These are phyloP conservation scores for Hetaerina americana DNA, from an alignment of 1,140 invertebrate species.

Conservation along the genomic window DNA sequence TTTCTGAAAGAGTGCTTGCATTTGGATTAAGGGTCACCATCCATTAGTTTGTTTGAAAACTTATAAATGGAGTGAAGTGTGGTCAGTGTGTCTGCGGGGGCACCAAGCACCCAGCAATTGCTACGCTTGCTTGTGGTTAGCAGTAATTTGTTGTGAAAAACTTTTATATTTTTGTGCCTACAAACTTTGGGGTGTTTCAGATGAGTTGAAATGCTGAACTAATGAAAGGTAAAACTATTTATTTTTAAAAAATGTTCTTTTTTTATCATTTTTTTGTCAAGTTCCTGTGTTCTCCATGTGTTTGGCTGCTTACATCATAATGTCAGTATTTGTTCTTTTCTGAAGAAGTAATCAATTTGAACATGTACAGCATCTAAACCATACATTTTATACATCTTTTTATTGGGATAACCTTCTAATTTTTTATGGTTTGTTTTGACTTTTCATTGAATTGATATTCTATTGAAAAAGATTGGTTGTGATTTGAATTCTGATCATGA, in stretches of 20 bases:
- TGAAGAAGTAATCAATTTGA: not conserved
- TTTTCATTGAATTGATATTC: not conserved
- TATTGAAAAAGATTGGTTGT: not conserved
- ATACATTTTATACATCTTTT: not conserved
- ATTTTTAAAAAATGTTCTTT: not conserved
- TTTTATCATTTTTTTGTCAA: not conserved
- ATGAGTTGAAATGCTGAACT: not conserved
- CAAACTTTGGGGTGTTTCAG: not conserved
- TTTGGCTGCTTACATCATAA: not conserved
- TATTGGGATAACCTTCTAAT: not conserved
- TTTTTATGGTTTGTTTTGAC: not conserved
- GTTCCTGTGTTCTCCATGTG: not conserved
- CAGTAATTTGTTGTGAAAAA: not conserved
- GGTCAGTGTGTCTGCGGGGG: not conserved
- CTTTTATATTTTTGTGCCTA: not conserved
- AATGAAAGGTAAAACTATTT: constrained; percentile 1
- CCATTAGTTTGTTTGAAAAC: not conserved
- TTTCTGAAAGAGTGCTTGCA: not conserved
- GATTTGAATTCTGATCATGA: not conserved
- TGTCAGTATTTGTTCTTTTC: not conserved
- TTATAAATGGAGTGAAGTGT: not conserved
- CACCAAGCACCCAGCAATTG: not conserved
- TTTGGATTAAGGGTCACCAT: not conserved
- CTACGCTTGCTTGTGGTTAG: not conserved
- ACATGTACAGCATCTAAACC: not conserved